Conservation (phyloP, 2,113 vertebrate species). For the Pagrus major region DNA sequence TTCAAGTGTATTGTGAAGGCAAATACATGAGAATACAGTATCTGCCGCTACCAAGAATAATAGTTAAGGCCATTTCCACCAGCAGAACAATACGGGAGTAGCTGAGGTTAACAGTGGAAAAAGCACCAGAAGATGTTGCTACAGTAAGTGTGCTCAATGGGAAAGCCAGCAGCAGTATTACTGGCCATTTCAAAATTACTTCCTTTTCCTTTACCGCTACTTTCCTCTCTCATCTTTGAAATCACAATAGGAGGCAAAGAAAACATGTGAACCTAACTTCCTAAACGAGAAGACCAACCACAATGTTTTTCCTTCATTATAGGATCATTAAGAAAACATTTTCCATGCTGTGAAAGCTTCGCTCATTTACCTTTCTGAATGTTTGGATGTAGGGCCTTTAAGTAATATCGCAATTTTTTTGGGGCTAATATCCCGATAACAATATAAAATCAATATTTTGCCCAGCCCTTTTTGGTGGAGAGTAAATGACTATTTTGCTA, state of each 20-base stretch:
- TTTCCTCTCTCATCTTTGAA: slow-evolving; percentile 27
- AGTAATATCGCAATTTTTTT: no score
- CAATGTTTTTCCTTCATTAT: neutral
- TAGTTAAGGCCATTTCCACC: neutral
- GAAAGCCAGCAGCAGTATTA: neutral
- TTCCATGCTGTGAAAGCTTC: neutral
- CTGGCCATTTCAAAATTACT: neutral
- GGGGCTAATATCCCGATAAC: no score
- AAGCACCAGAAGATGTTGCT: neutral
- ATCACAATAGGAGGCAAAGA: slow-evolving; percentile 16
- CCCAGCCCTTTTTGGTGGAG: neutral
- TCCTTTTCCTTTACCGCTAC: slow-evolving; percentile 19
- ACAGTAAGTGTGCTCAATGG: neutral
- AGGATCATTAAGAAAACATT: neutral
- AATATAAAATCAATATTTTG: no score
- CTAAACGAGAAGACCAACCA: slow-evolving; percentile 11
- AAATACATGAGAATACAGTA: neutral
- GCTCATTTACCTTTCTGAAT: neutral
- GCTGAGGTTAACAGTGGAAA: slow-evolving; percentile 14
- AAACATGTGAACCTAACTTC: slow-evolving; percentile 14
- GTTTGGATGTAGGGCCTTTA: no score
- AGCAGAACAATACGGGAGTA: neutral
- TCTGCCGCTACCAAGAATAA: slow-evolving; percentile 19
- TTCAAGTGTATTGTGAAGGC: no score
- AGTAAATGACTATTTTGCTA: neutral